phyloP scores from a whole-genome alignment of 1,140 invertebrate genomes.

The Hydropsyche tenuis region DNA sequence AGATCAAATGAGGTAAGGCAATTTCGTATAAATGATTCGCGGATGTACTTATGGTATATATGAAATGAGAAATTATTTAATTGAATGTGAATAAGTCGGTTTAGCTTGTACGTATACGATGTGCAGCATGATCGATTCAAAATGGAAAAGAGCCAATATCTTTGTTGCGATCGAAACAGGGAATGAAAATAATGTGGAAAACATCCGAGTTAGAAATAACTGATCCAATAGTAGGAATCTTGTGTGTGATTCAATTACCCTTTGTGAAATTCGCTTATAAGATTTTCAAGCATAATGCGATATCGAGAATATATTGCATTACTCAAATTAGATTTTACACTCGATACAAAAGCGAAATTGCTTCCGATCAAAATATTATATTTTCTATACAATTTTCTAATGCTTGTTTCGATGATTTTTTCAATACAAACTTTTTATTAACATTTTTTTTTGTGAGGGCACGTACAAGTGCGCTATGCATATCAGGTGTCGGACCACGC shows the following conservation, averaged over 20 bases:
- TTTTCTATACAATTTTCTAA: too few species aligned
- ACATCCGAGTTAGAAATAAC: constrained; percentile 35
- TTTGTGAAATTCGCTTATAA: background rate
- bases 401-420: too few species aligned
- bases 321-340: background rate
- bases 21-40: too few species aligned
- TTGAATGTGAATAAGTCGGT: too few species aligned
- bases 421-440: background rate
- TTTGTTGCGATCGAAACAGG: background rate
- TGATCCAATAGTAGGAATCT: constrained; percentile 33
- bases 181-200: background rate
- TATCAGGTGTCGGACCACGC: background rate
- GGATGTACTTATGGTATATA: too few species aligned
- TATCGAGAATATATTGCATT: background rate
- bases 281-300: constrained; percentile 23
- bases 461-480: background rate
- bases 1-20: too few species aligned
- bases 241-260: constrained; percentile 49
- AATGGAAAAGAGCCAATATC: too few species aligned
- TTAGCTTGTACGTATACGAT: too few species aligned
- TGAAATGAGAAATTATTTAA: too few species aligned
- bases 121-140: too few species aligned
- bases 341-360: too few species aligned
- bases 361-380: too few species aligned
- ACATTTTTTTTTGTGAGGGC: background rate